Evolutionary conservation across 1,140 invertebrate species (phyloP), one percentile per base, ranked within the genome.

Genomic region (Dreissena polymorpha): DNA sequence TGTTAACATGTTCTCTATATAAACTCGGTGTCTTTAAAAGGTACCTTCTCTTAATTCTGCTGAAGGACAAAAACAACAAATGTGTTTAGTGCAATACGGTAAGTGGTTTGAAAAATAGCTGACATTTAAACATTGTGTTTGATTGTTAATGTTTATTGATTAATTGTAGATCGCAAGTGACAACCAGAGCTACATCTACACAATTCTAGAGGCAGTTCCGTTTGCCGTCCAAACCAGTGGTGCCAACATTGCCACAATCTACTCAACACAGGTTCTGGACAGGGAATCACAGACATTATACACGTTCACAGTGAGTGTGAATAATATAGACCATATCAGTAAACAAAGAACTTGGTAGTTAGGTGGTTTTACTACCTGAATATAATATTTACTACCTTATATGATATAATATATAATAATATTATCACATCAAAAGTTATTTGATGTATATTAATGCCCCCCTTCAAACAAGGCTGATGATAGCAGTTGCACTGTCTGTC

Each of bases 111-210:
- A 39, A 39, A 39, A 5, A n/a, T 39, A 8, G 39, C 39, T 39
- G 39, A 39, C 39, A 39, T 39, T 39, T 8, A 39, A 39, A 5
- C 39, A 39, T 39, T n/a, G 8, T 39, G 8, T 39, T 39, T 39
- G 39, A 5, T 5, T 39, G 39, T 8, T 39, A 39, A 39, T 5
- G 39, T 39, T 5, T 39, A 39, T 60, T n/a, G 21, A 60, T 60
- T 60, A 60, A 72, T 82, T 83, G 14, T 70, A 90, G 88, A 53
- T 84, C 63, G 68, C 29, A 13, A 67, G 70, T 55, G 89, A 89
- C 60, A 21, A 51, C 18, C 79, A 82, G 29, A 63, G 25, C 39
- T 90, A 85, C 70, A 86, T 51, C 53, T 87, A 76, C 79, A 29
- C 25, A 0, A 74, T 85, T 25, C 25, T 25, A 0, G 16, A 21